Percentiles rank a stretch among this genome's conserved stretches.
Evolutionary conservation across 1,140 invertebrate species (phyloP).

Genomic region (Drosophila subpulchrella): DNA sequence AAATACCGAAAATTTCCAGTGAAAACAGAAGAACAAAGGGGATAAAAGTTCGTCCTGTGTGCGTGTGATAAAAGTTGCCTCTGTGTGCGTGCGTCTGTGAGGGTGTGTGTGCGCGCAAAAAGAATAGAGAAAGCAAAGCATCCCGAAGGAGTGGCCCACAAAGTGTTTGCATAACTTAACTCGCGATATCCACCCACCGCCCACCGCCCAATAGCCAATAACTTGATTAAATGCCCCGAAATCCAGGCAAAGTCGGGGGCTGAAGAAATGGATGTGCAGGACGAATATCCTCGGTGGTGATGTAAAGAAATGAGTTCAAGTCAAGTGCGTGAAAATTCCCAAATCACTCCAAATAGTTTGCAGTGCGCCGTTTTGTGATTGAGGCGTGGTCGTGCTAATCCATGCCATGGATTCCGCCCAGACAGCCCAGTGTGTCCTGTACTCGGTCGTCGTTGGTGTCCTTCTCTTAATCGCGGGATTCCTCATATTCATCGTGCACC

Average conservation of each 20-base stretch:
- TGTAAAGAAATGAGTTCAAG: constrained; percentile 14
- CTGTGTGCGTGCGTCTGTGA: constrained; percentile 18
- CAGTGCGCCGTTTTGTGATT: constrained; percentile 7
- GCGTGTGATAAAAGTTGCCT: constrained; percentile 34
- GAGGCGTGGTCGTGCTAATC: constrained; percentile 54
- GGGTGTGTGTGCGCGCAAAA: constrained; percentile 56
- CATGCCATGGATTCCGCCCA: constrained; percentile 26
- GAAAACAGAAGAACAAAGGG: constrained; percentile 18
- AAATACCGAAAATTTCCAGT: constrained; percentile 32
- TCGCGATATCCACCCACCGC: constrained; percentile 29
- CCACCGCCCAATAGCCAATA: constrained; percentile 24
- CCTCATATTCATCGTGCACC: constrained; percentile 7
- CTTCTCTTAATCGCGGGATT: constrained; percentile 5
- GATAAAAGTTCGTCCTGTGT: constrained; percentile 51
- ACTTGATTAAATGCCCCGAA: constrained; percentile 60
- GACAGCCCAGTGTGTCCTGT: constrained; percentile 35
- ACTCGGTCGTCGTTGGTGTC: constrained; percentile 6
- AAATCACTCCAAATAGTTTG: constrained; percentile 27
- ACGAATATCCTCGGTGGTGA: constrained; percentile 19
- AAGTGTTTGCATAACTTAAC: constrained; percentile 79
- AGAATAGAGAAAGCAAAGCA: constrained; percentile 79
- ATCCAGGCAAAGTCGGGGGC: constrained; percentile 10
- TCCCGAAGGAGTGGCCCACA: constrained; percentile 75
- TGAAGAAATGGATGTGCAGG: constrained; percentile 30
- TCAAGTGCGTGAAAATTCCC: not conserved